Percentiles rank a stretch among this genome's conserved stretches.
Evolutionary conservation across 2,797 vertebrate genomes (phyloP).

Genomic region (Artibeus jamaicensis): DNA sequence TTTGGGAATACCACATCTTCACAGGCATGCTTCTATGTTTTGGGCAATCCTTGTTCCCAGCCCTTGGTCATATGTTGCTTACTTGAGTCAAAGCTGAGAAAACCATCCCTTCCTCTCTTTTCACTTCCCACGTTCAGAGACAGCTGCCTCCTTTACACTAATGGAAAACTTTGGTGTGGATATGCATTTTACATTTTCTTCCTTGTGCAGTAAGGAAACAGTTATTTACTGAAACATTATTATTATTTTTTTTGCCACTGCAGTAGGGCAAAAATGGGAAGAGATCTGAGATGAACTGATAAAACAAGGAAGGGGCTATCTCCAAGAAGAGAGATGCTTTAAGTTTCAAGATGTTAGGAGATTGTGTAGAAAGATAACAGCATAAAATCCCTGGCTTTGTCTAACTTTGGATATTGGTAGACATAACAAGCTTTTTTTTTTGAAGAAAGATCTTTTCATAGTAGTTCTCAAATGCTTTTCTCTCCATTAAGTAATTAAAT

Average conservation of each 20-base stretch:
- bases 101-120: neutral
- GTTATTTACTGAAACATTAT: neutral
- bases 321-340: neutral
- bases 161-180: neutral
- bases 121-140: neutral
- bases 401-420: neutral
- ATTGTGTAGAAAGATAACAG: constrained; percentile 4
- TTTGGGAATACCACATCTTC: neutral
- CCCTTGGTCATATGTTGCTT: neutral
- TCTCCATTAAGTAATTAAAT: neutral
- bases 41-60: neutral
- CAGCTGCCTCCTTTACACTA: neutral
- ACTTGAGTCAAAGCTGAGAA: neutral
- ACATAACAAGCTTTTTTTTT: constrained; percentile 7
- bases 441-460: neutral
- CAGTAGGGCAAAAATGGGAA: neutral
- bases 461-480: neutral
- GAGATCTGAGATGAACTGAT: neutral
- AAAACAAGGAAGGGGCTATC: neutral
- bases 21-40: rapidly evolving
- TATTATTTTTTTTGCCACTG: neutral
- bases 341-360: neutral
- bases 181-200: neutral
- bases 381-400: constrained; percentile 17
- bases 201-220: neutral